Evolutionary conservation across 2,888 invertebrate genomes (phyloP), one percentile per base, ranked within the genome.

Genomic region (Thumatha senex): DNA sequence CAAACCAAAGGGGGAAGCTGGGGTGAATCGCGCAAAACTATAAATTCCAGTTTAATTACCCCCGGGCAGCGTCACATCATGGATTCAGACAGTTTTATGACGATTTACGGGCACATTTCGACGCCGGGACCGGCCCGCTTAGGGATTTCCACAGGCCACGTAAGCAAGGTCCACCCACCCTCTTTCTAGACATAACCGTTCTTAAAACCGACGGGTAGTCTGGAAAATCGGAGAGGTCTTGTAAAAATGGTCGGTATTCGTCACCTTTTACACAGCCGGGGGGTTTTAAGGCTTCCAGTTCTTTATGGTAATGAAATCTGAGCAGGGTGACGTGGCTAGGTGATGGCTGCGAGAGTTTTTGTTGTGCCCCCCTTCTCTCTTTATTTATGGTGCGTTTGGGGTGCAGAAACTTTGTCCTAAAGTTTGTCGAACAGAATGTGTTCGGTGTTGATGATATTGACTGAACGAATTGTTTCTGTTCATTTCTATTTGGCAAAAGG

Each of bases 21-120:
- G 70, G 63, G 67, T 56, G 58, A 56, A 58, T 67, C 67, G 66
- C 70, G 67, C 66, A 69, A 62, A 89, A 91, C 92, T 92, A 92
- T 92, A 92, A 92, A 92, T 92, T 91, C 86, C 92, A 86, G 89
- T 92, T 91, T 92, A 92, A 92, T 92, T 92, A 92, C 92, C 92
- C 91, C 86, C 82, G 92, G 92, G 92, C 92, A 91, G 91, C 92
- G 94, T 94, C 94, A 94, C 94, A 93, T 94, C 94, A 93, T 93
- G 92, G 93, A 93, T 92, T 93, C 92, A 93, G 94, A 94, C 94
- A 94, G 93, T 94, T 94, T 94, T 94, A 94, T 94, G 94, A 94
- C 88, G 86, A 89, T 89, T 89, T 89, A 89, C 88, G 86, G 82
- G 76, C 88, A 80, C 92, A 91, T 92, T 92, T 92, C 92, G 92